Evolutionary conservation across 30 jellyfish, hydroid and myxozoan genomes (phyloP).

Genomic region (Thelohanellus kitauei): DNA sequence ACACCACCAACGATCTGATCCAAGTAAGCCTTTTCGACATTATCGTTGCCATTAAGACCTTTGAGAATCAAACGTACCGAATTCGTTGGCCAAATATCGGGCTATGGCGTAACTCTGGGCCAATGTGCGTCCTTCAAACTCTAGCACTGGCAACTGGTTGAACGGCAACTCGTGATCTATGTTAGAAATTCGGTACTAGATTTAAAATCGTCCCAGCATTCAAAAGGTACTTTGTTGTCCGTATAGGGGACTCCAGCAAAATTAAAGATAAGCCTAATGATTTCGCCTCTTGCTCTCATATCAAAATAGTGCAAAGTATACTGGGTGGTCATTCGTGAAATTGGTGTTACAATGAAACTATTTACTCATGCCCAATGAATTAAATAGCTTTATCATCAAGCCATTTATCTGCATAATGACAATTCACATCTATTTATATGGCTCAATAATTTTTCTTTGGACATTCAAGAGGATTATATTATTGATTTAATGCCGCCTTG

Average conservation of each 20-base stretch:
- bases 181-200: neutral
- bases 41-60: slow-evolving; percentile 4
- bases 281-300: slow-evolving; percentile 13
- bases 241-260: slow-evolving; percentile 14
- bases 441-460: no score
- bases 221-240: slow-evolving; percentile 6
- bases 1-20: no score
- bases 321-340: slow-evolving; percentile 7
- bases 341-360: no score
- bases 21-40: no score
- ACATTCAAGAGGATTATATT: no score
- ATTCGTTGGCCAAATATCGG: slow-evolving; percentile 14
- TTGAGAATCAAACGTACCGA: slow-evolving; percentile 5
- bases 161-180: slow-evolving; percentile 10
- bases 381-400: no score
- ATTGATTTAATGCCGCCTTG: no score
- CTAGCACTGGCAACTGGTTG: slow-evolving; percentile 16
- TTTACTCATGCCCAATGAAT: no score
- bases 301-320: slow-evolving; percentile 10
- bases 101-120: slow-evolving; percentile 14
- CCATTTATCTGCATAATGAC: no score
- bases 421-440: no score
- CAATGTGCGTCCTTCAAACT: slow-evolving; percentile 10
- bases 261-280: slow-evolving; percentile 8
- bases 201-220: slow-evolving; percentile 9